These are phyloP conservation scores for Chaetogeoica ovagalla DNA, from an alignment of 2,888 invertebrate species.

Conservation along the genomic window DNA sequence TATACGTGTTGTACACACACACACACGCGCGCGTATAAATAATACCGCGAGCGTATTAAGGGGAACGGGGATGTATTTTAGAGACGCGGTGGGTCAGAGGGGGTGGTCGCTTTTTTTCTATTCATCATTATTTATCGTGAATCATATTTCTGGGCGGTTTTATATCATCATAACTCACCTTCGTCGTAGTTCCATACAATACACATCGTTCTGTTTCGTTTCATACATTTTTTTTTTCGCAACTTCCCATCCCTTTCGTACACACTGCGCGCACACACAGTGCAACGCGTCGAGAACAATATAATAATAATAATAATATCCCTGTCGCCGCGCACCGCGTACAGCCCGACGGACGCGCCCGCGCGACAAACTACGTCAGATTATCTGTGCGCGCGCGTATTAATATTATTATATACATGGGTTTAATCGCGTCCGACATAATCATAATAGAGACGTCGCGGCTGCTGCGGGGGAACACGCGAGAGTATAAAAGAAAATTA, in stretches of 20 bases:
- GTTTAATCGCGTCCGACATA: conserved; percentile 52
- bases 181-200: too few relatives aligned
- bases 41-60: too few relatives aligned
- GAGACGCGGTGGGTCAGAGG: too few relatives aligned
- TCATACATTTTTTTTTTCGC: neutral
- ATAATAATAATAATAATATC: neutral
- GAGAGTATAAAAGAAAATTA: conserved; percentile 48
- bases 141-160: conserved; percentile 53
- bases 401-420: neutral
- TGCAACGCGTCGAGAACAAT: neutral
- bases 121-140: conserved; percentile 36
- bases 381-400: conserved; percentile 23
- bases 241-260: neutral
- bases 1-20: too few relatives aligned
- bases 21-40: too few relatives aligned
- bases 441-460: conserved; percentile 53
- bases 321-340: neutral
- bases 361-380: conserved; percentile 45
- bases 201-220: too few relatives aligned
- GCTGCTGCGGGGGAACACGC: conserved; percentile 22
- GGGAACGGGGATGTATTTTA: too few relatives aligned
- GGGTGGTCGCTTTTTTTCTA: too few relatives aligned
- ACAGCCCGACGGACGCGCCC: neutral
- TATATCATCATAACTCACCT: conserved; percentile 51
- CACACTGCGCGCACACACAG: neutral